phyloP scores from a whole-genome alignment of 2,113 vertebrate genomes.

The Calypte anna region DNA sequence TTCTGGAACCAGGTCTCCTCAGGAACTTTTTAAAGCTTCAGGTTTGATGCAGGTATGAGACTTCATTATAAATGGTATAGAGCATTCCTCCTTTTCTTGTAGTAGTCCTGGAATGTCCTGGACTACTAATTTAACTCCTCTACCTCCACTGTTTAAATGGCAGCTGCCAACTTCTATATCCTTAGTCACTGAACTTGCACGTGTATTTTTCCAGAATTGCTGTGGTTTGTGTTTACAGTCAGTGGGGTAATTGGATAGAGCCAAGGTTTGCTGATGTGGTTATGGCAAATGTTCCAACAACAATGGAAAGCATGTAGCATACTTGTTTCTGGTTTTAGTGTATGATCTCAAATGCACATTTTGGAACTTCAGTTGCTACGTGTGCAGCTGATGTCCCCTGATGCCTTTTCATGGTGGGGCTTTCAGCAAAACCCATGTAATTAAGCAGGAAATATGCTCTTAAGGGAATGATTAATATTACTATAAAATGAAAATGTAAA shows the following conservation, averaged over 20 bases:
- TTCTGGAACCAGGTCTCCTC: constrained; percentile 90
- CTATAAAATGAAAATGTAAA: not conserved
- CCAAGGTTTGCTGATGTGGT: not conserved
- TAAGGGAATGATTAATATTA: not conserved
- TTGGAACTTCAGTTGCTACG: not conserved
- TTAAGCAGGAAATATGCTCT: not conserved
- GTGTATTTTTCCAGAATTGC: not conserved
- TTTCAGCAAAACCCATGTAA: not conserved
- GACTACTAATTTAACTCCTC: not conserved
- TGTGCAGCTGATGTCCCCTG: not conserved
- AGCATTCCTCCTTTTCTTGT: not conserved
- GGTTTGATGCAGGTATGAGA: constrained; percentile 90
- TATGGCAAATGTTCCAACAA: not conserved
- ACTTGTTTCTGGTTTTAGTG: not conserved
- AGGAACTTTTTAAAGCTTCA: constrained; percentile 93
- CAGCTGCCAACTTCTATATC: not conserved
- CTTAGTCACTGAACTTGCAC: not conserved
- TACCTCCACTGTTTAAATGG: not conserved
- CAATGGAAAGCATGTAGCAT: not conserved
- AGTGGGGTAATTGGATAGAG: not conserved
- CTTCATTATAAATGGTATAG: not conserved
- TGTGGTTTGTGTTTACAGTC: not conserved
- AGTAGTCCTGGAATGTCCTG: not conserved
- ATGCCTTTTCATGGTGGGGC: not conserved
- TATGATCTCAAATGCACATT: not conserved